Evolutionary conservation across 2,797 vertebrate species (phyloP).

Genomic region (Heteromormyrus szaboi): DNA sequence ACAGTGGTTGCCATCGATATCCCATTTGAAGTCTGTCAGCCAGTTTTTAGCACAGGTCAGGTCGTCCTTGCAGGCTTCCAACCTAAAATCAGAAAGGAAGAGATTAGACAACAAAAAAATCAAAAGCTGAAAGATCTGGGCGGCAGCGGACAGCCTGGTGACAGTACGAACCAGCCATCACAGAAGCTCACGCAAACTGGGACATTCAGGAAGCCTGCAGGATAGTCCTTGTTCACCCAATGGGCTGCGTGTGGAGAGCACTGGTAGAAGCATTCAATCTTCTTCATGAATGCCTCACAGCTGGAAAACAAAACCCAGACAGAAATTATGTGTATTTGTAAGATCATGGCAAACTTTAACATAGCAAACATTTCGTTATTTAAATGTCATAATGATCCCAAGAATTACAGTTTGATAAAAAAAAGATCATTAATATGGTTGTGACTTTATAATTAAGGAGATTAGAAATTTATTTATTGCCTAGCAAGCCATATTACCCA

Average conservation of each 20-base stretch:
- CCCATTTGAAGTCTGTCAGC: slow-evolving; percentile 51
- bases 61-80: slow-evolving; percentile 56
- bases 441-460: not conserved
- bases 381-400: not conserved
- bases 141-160: not conserved
- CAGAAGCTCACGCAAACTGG: slow-evolving; percentile 58
- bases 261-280: slow-evolving; percentile 59
- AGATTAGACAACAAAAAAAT: not conserved
- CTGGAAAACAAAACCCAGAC: slow-evolving; percentile 34
- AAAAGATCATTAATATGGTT: not conserved
- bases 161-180: slow-evolving; percentile 51
- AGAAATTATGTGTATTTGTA: not conserved
- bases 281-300: slow-evolving; percentile 60
- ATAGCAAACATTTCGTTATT: not conserved
- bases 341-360: not conserved
- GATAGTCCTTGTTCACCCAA: slow-evolving; percentile 46
- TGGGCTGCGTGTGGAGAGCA: slow-evolving; percentile 52
- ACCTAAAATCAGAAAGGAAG: slow-evolving; percentile 41
- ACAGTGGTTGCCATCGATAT: slow-evolving; percentile 53
- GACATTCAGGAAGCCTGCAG: slow-evolving; percentile 43
- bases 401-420: not conserved
- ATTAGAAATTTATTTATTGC: not conserved
- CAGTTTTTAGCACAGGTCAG: slow-evolving; percentile 49
- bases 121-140: not conserved
- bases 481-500: not conserved